Percentiles rank a stretch among this genome's conserved stretches.
Conservation (phyloP, 2,113 vertebrate species). For the Amblyopsis rosae region DNA sequence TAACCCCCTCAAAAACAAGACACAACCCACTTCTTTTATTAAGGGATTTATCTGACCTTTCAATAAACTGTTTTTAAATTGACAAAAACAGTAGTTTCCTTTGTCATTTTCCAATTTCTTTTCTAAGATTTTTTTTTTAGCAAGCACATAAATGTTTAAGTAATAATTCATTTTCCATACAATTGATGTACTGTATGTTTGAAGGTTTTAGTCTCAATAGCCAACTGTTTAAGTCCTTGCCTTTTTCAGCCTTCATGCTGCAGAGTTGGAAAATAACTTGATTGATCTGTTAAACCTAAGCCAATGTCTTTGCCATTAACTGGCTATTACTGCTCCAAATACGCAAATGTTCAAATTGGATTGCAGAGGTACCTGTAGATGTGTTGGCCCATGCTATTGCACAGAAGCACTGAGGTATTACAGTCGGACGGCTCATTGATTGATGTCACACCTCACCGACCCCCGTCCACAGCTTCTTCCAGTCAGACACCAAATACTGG, state of each 20-base stretch:
- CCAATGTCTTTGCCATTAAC: slow-evolving; percentile 1
- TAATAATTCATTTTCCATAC: no score
- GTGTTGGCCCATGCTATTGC: neutral
- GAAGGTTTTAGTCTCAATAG: no score
- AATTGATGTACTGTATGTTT: no score
- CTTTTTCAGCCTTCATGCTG: neutral
- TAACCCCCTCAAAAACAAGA: no score
- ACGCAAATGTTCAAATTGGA: slow-evolving; percentile 3
- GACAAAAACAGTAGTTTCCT: no score
- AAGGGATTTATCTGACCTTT: no score
- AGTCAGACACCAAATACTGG: slow-evolving; percentile 37
- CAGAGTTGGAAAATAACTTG: neutral
- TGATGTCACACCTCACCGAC: slow-evolving; percentile 40
- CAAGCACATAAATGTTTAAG: no score
- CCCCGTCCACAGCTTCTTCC: slow-evolving; percentile 11
- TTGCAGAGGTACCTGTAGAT: neutral
- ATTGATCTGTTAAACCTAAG: neutral
- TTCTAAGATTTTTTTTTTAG: no score
- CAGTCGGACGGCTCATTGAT: slow-evolving; percentile 19
- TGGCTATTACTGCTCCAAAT: slow-evolving; percentile 7
- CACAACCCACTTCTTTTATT: no score
- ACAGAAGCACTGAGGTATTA: slow-evolving; percentile 6
- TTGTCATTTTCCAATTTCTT: no score
- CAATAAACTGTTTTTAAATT: no score
- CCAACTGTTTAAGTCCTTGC: neutral